A percentile compares a stretch with the other conserved stretches of the same genome.
These are phyloP conservation scores for Hydrozoanthus gracilis DNA, from an alignment of 92 coral and sea anemone species.

Conservation along the genomic window DNA sequence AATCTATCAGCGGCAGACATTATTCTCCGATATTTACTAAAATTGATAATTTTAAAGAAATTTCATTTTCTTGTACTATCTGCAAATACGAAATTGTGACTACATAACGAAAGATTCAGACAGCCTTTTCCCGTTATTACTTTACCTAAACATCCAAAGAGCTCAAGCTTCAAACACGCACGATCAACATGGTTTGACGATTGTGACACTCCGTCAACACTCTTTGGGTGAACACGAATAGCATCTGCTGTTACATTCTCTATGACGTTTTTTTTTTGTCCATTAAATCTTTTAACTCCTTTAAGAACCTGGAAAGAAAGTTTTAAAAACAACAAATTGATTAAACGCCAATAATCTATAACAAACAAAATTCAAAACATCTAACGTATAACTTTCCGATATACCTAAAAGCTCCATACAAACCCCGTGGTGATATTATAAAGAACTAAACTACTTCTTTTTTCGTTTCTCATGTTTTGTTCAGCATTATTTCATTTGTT, in stretches of 20 bases:
- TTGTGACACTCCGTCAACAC: neutral
- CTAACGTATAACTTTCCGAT: too few relatives aligned
- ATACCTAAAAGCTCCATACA: too few relatives aligned
- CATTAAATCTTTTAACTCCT: neutral
- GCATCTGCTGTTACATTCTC: constrained; percentile 5
- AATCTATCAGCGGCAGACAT: too few relatives aligned
- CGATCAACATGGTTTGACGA: neutral
- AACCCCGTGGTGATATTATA: too few relatives aligned
- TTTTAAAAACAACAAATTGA: too few relatives aligned
- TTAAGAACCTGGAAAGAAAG: neutral
- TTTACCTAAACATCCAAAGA: constrained; percentile 35
- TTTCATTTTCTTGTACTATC: too few relatives aligned
- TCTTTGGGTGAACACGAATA: constrained; percentile 15
- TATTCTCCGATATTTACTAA: too few relatives aligned
- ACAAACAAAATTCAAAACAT: neutral
- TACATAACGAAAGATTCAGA: neutral
- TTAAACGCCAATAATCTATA: neutral
- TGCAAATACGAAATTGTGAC: neutral
- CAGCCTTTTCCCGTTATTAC: neutral
- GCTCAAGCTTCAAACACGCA: constrained; percentile 36
- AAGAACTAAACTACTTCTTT: too few relatives aligned
- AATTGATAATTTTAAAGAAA: too few relatives aligned
- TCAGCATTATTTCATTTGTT: too few relatives aligned
- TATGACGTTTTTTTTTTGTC: neutral
- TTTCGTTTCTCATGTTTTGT: too few relatives aligned